Evolutionary conservation across 2,797 vertebrate species (phyloP).

Genomic region (Orestias chungarensis): DNA sequence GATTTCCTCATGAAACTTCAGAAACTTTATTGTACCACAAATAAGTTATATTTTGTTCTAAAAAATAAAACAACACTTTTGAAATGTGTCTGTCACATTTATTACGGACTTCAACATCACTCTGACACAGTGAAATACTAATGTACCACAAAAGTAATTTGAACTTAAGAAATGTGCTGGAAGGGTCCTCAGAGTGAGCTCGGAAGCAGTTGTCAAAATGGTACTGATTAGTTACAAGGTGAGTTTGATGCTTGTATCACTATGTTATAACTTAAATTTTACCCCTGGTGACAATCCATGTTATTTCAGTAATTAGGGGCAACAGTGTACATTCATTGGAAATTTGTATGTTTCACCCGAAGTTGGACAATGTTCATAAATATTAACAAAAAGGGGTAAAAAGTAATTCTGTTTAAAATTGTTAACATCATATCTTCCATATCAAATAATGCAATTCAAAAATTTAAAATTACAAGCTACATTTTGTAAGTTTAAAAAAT

Average conservation of each 20-base stretch:
- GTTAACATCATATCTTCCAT: no score
- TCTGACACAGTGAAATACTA: neutral
- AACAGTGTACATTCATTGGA: neutral
- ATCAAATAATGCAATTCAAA: neutral
- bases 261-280: neutral
- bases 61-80: neutral
- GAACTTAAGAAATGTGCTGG: conserved; percentile 3
- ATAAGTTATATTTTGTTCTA: neutral
- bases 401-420: neutral
- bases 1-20: neutral
- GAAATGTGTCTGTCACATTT: neutral
- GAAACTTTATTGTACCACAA: neutral
- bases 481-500: neutral
- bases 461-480: neutral
- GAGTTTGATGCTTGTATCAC: neutral
- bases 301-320: neutral
- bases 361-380: neutral
- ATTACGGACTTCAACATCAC: neutral
- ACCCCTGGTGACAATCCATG: neutral
- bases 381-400: neutral
- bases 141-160: neutral
- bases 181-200: neutral
- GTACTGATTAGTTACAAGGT: neutral
- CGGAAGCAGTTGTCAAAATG: neutral
- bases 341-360: neutral